A percentile compares a stretch with the other conserved stretches of the same genome.
phyloP scores from a whole-genome alignment of 2,113 vertebrate genomes.

The Alligator sinensis region DNA sequence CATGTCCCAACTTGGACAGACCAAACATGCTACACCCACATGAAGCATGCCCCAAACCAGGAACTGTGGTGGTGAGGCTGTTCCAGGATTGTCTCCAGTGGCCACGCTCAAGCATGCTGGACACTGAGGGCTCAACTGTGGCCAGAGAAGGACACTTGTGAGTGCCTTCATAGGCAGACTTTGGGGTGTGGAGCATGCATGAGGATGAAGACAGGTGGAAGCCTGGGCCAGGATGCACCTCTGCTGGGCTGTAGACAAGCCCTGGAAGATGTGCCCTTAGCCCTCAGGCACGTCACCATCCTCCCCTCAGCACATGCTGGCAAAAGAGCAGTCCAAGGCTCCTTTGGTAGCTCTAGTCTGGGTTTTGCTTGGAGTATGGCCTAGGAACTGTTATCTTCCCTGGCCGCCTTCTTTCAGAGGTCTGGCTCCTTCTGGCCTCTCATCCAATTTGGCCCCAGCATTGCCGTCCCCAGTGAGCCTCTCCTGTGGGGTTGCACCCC shows the following conservation, averaged over 20 bases:
- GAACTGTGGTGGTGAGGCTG: too few relatives aligned
- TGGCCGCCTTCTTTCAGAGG: background rate
- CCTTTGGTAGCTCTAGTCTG: background rate
- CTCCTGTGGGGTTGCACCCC: rapidly evolving
- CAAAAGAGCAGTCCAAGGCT: background rate
- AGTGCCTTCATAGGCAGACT: too few relatives aligned
- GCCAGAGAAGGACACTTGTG: too few relatives aligned
- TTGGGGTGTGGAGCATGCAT: too few relatives aligned
- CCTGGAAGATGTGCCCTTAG: background rate
- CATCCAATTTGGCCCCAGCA: background rate
- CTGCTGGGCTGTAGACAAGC: background rate
- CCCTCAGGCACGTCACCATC: background rate
- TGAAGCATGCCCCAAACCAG: too few relatives aligned
- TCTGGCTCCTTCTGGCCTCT: background rate
- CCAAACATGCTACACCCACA: too few relatives aligned
- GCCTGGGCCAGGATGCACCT: background rate
- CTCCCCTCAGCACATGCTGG: background rate
- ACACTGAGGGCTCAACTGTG: too few relatives aligned
- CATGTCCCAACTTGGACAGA: too few relatives aligned
- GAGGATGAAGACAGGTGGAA: too few relatives aligned
- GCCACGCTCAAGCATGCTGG: too few relatives aligned
- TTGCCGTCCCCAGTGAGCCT: background rate
- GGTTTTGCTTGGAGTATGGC: background rate
- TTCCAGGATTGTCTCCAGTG: too few relatives aligned
- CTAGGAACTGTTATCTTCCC: background rate